These are phyloP conservation scores for Microtus ochrogaster DNA, from an alignment of 2,113 vertebrate genomes.

Conservation along the genomic window DNA sequence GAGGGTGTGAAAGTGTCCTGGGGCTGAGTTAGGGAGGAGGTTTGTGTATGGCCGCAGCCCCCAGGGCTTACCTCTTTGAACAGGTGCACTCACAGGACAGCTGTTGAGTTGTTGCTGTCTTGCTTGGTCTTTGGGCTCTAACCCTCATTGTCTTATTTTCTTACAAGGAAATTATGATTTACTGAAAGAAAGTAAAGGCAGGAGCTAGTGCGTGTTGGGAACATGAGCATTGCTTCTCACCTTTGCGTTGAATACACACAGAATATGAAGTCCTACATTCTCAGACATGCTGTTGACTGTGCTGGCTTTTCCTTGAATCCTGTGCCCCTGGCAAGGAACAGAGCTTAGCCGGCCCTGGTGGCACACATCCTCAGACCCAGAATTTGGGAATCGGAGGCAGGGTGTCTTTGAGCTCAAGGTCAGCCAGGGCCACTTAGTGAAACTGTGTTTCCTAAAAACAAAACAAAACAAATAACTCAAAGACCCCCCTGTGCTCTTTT, in stretches of 20 bases:
- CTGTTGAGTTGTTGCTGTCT: background rate
- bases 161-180: background rate
- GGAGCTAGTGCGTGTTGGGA: background rate
- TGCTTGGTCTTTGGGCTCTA: background rate
- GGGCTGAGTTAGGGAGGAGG: background rate
- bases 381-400: background rate
- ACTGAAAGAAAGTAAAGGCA: background rate
- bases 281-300: background rate
- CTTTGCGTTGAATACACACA: background rate
- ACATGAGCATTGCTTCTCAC: background rate
- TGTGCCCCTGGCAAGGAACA: background rate
- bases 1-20: background rate
- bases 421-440: background rate
- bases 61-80: rapidly evolving
- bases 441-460: background rate
- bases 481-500: background rate
- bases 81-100: rapidly evolving
- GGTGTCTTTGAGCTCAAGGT: background rate
- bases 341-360: background rate
- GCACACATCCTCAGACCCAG: background rate
- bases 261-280: background rate
- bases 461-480: background rate
- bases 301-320: background rate
- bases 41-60: rapidly evolving
- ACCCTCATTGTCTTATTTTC: background rate